Conservation (phyloP, 1,140 invertebrate species). For the Pemphigus obesinymphae region DNA sequence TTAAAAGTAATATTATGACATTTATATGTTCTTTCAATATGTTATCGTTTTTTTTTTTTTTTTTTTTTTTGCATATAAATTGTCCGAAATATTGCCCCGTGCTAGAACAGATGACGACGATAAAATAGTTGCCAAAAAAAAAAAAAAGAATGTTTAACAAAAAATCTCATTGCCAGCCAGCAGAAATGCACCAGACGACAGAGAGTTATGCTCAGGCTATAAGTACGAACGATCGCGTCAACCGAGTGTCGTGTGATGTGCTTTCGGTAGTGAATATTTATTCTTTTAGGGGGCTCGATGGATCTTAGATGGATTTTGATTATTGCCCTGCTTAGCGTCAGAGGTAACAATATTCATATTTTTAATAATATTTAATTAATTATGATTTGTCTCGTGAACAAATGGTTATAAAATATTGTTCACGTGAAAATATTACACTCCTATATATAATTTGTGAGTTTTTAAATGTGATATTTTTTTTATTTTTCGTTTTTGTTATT, state of each 20-base stretch:
- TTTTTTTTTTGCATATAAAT: not conserved
- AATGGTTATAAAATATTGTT: not conserved
- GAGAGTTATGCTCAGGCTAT: constrained; percentile 14
- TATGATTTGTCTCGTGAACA: not conserved
- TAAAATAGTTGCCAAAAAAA: constrained; percentile 36
- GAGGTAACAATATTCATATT: constrained; percentile 15
- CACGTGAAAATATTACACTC: not conserved
- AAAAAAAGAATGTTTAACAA: constrained; percentile 21
- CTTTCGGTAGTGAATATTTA: constrained; percentile 37
- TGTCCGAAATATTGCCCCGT: not conserved
- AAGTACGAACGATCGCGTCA: constrained; percentile 36
- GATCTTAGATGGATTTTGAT: constrained; percentile 41
- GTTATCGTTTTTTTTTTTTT: not conserved
- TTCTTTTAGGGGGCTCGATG: constrained; percentile 35
- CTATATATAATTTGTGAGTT: not conserved
- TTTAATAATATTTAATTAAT: not conserved
- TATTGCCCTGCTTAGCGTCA: constrained; percentile 15
- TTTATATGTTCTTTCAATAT: not conserved
- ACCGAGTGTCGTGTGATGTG: constrained; percentile 40
- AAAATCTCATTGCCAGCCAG: constrained; percentile 37
- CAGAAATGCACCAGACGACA: not conserved
- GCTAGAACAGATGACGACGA: constrained; percentile 21
- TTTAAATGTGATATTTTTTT: not conserved
- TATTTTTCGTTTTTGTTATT: not conserved
- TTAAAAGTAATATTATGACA: too few relatives aligned